Base-by-base conservation (phyloP, 2,113 vertebrate species). In the Cyprichromis sp. region DNA sequence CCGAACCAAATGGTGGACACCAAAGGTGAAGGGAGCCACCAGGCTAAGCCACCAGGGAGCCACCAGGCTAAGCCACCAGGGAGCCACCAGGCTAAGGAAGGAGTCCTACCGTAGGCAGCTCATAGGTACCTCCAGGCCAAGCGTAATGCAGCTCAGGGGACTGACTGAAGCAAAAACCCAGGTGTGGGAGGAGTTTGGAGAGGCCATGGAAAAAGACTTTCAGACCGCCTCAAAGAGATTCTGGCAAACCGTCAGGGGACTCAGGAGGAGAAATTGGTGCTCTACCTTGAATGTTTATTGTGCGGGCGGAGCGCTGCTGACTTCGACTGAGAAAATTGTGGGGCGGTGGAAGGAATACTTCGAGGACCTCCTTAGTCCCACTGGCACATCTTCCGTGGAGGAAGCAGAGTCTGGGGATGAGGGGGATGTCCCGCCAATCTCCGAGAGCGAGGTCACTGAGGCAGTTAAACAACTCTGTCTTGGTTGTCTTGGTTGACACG, bases 371-470 rank as follows among this genome's bases (percentile, higher is more conserved):
- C 13, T 45, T 45, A 13, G 5, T 42, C 12, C 12, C 12, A 42
- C 40, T 42, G 40, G 21, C 54, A 57, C 54, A 1, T 26, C 21
- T 57, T 57, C 21, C 54, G 3, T 26, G 54, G 21, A 14, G 54
- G 54, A 26, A 57, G 54, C 54, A 57, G 54, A 26, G 54, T 57
- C 54, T 57, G 21, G 21, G 7, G 54, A 57, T 14, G 12, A 57
- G 3, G 12, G 4, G 12, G 1, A 57, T 26, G 54, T 5, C 54
- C 21, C 3, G 0, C 3, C 21, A 26, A 57, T 57, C 3, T 57
- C 12, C 12, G 12, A 2, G 6, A 7, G 53, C 11, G 4, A 57
- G 54, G 21, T 57, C 54, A 57, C 54, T 29, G 24, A 29, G 24
- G 7, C 24, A 57, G 54, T 57, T 57, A 57, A 29, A 5, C 24